Evolutionary conservation across 1,140 invertebrate genomes (phyloP).

Genomic region (Zaprionus nigranus): DNA sequence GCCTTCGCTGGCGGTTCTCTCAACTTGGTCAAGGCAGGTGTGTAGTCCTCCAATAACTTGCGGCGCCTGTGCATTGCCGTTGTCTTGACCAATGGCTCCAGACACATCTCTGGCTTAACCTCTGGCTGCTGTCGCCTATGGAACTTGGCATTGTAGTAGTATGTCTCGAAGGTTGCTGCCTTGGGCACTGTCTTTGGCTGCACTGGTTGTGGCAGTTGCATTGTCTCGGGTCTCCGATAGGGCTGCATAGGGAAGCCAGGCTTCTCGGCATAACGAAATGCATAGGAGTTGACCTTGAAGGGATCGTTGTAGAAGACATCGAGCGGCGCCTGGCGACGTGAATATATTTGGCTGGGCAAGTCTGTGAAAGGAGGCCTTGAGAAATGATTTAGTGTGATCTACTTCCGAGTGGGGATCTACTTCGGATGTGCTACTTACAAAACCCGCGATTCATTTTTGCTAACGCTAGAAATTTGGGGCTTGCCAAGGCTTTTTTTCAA

Average conservation of each 20-base stretch:
- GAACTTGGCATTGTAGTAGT: slow-evolving; percentile 67
- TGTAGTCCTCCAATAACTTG: slow-evolving; percentile 48
- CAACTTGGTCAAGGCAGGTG: slow-evolving; percentile 5
- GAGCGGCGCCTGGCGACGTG: slow-evolving; percentile 28
- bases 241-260: slow-evolving; percentile 54
- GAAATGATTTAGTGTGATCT: slow-evolving; percentile 12
- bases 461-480: slow-evolving; percentile 55
- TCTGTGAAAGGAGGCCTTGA: slow-evolving; percentile 31
- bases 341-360: slow-evolving; percentile 15
- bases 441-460: slow-evolving; percentile 47
- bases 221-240: slow-evolving; percentile 34
- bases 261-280: slow-evolving; percentile 75
- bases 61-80: slow-evolving; percentile 35
- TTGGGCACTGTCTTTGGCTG: not conserved
- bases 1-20: not conserved
- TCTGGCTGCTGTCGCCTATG: slow-evolving; percentile 7
- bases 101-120: not conserved
- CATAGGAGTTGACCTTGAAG: slow-evolving; percentile 79
- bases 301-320: slow-evolving; percentile 74
- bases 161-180: slow-evolving; percentile 60
- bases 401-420: not conserved
- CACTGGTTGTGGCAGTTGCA: not conserved
- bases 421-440: slow-evolving; percentile 40
- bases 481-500: slow-evolving; percentile 37
- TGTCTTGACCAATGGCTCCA: not conserved